Percentiles rank a stretch among this genome's conserved stretches.
These are phyloP conservation scores for Drosophila gaucha DNA, from an alignment of 2,888 invertebrate genomes.

Conservation along the genomic window DNA sequence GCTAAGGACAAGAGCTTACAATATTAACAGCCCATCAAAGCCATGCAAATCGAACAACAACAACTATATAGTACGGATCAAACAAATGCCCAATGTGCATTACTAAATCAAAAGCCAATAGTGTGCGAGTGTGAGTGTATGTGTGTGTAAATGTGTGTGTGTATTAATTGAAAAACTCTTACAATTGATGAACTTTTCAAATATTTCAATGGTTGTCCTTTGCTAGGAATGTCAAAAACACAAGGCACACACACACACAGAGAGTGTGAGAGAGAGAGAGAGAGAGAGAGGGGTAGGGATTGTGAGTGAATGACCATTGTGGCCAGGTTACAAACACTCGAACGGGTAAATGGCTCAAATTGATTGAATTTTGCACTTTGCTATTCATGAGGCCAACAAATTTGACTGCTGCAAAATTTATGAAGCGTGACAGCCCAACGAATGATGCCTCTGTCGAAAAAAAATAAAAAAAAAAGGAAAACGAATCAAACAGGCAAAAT, in stretches of 20 bases:
- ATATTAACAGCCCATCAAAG: constrained; percentile 45
- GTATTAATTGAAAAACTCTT: constrained; percentile 62
- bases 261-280: background rate
- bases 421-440: constrained; percentile 52
- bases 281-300: background rate
- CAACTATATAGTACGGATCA: constrained; percentile 22
- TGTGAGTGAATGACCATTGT: constrained; percentile 55
- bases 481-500: constrained; percentile 21
- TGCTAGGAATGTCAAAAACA: constrained; percentile 60
- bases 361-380: constrained; percentile 80
- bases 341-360: constrained; percentile 74
- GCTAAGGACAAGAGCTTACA: constrained; percentile 27
- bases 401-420: constrained; percentile 65
- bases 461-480: constrained; percentile 11
- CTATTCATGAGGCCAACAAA: constrained; percentile 75
- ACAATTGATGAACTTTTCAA: constrained; percentile 57
- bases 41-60: constrained; percentile 16
- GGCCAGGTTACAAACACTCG: constrained; percentile 51
- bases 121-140: background rate
- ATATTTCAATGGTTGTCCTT: constrained; percentile 56
- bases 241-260: constrained; percentile 31
- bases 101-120: constrained; percentile 61
- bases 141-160: constrained; percentile 17
- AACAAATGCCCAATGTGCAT: constrained; percentile 38
- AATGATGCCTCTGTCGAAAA: constrained; percentile 6